These are phyloP conservation scores for Anneissia japonica DNA, from an alignment of 35 echinoderm and acorn worm species.

Conservation along the genomic window DNA sequence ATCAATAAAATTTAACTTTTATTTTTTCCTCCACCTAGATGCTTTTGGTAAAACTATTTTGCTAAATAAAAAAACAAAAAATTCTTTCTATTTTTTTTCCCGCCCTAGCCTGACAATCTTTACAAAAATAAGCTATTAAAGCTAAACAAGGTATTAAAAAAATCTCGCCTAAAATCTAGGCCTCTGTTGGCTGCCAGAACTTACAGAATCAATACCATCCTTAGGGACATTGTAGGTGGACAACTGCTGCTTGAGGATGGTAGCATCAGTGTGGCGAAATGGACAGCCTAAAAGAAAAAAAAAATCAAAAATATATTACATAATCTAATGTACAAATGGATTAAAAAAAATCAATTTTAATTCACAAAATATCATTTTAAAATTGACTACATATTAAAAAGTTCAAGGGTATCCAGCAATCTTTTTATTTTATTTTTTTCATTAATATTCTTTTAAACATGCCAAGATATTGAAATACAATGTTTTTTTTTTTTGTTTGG, in stretches of 20 bases:
- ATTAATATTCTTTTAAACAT: not conserved
- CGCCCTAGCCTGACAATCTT: too few relatives aligned
- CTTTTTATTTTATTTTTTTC: not conserved
- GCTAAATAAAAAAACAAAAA: too few relatives aligned
- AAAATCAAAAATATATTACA: not conserved
- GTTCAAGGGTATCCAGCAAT: not conserved
- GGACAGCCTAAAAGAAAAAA: slow-evolving; percentile 62
- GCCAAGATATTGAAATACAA: too few relatives aligned
- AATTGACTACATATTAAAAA: not conserved
- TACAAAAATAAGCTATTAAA: too few relatives aligned
- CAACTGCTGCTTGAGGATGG: slow-evolving; percentile 76
- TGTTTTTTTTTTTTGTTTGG: too few relatives aligned
- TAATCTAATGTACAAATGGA: not conserved
- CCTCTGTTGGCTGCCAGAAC: not conserved
- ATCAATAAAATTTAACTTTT: too few relatives aligned
- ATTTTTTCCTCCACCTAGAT: too few relatives aligned
- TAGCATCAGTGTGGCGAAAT: slow-evolving; percentile 86
- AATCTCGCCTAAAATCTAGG: too few relatives aligned
- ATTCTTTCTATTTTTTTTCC: too few relatives aligned
- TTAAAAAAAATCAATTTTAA: not conserved
- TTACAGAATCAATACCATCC: slow-evolving; percentile 73
- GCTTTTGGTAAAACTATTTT: too few relatives aligned
- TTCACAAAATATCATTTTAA: not conserved
- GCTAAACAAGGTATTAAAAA: too few relatives aligned
- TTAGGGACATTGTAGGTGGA: slow-evolving; percentile 57